A percentile compares a stretch with the other conserved stretches of the same genome.
phyloP scores from a whole-genome alignment of 37 sponge, comb jelly and placozoan genomes.

The Spongilla lacustris region DNA sequence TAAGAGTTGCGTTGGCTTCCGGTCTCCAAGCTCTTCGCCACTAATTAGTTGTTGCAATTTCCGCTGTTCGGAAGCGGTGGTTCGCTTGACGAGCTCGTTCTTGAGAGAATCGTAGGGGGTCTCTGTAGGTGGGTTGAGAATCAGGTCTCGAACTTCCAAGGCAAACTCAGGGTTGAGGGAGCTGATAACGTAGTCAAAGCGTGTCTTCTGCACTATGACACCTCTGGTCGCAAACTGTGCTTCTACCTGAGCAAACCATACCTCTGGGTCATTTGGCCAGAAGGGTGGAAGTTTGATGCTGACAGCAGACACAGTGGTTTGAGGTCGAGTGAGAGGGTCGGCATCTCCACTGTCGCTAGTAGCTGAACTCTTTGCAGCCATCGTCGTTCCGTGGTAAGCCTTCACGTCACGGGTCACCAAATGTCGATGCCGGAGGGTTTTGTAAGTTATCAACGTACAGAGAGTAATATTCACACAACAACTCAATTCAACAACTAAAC shows the following conservation, averaged over 20 bases:
- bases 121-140: conserved; percentile 29
- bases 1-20: conserved; percentile 66
- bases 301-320: conserved; percentile 30
- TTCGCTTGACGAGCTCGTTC: conserved; percentile 31
- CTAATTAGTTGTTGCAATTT: conserved; percentile 10
- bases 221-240: conserved; percentile 61
- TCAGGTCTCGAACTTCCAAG: conserved; percentile 56
- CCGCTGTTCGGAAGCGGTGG: conserved; percentile 40
- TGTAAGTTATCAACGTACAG: too few species aligned
- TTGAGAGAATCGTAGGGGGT: conserved; percentile 54
- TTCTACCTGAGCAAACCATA: conserved; percentile 78
- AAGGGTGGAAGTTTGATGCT: conserved; percentile 64
- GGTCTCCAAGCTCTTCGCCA: conserved; percentile 52
- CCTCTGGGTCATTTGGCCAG: conserved; percentile 64
- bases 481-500: too few species aligned
- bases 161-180: conserved; percentile 56
- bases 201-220: conserved; percentile 35
- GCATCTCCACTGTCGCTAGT: neutral
- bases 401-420: neutral
- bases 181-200: conserved; percentile 51
- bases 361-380: neutral
- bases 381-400: neutral
- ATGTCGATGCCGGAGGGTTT: neutral
- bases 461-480: too few species aligned
- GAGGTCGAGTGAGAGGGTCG: neutral